phyloP scores from a whole-genome alignment of 1,140 invertebrate species.

The Drosophila grimshawi region DNA sequence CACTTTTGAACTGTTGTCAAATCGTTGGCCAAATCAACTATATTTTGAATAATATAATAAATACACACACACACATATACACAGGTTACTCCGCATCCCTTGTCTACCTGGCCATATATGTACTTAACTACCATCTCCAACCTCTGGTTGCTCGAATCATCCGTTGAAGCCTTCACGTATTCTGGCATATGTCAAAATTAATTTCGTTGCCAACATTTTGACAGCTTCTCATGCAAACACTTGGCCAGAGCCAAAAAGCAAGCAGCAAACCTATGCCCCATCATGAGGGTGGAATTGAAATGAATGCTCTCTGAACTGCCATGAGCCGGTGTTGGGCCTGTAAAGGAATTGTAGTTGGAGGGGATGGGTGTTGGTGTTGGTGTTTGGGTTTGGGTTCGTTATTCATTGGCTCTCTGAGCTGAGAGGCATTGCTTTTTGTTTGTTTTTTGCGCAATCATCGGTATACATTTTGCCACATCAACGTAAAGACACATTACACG shows the following conservation, averaged over 20 bases:
- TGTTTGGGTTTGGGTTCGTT: constrained; percentile 17
- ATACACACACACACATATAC: background rate
- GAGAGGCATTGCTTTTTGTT: constrained; percentile 34
- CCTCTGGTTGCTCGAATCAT: constrained; percentile 5
- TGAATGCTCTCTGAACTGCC: background rate
- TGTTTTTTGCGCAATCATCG: constrained; percentile 60
- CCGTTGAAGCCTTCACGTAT: constrained; percentile 58
- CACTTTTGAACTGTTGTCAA: no score
- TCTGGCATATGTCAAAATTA: constrained; percentile 80
- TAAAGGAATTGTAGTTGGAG: background rate
- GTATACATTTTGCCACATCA: constrained; percentile 40
- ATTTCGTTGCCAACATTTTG: constrained; percentile 76
- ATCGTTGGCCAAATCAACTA: no score
- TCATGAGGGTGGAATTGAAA: background rate
- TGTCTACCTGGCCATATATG: no score
- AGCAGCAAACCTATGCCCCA: background rate
- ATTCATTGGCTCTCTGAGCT: constrained; percentile 31
- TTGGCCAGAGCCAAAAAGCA: constrained; percentile 32
- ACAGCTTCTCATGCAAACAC: constrained; percentile 72
- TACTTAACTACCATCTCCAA: background rate
- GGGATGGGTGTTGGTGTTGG: background rate
- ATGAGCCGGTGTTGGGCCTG: no score
- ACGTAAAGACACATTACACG: constrained; percentile 33
- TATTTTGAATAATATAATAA: no score
- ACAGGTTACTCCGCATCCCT: no score